These are phyloP conservation scores for Corvus cornix DNA, from an alignment of 2,113 vertebrate species.

Conservation along the genomic window DNA sequence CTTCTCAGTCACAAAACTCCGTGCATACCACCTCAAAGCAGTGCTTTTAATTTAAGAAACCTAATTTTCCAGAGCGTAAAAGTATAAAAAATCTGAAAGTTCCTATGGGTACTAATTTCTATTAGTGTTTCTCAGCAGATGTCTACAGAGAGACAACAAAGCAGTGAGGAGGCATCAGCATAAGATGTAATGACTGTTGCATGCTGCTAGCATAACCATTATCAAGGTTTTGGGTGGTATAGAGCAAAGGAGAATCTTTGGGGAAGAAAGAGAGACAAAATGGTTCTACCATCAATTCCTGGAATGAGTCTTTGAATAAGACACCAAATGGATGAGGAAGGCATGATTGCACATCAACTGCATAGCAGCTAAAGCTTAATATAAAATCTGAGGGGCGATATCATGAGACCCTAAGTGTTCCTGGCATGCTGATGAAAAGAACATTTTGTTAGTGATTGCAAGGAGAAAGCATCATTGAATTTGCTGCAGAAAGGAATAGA, in stretches of 20 bases:
- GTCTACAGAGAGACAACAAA: not conserved
- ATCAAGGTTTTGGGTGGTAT: not conserved
- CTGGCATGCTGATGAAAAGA: not conserved
- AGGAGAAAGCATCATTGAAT: not conserved
- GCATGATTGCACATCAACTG: not conserved
- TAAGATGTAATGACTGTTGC: not conserved
- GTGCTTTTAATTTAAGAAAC: not conserved
- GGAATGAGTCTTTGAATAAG: not conserved
- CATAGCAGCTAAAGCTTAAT: not conserved
- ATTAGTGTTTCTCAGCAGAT: not conserved
- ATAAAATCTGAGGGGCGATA: not conserved
- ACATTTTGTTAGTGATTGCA: not conserved
- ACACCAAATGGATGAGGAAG: not conserved
- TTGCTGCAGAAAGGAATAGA: not conserved
- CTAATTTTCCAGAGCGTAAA: not conserved
- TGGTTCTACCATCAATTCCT: not conserved
- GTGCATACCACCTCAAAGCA: not conserved
- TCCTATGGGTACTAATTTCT: not conserved
- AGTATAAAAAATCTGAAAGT: not conserved
- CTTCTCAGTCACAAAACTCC: not conserved
- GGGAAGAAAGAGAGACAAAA: not conserved
- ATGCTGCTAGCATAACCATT: not conserved
- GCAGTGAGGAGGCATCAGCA: not conserved
- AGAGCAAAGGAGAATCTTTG: not conserved
- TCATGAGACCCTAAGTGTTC: not conserved